Conservation (phyloP, 2,888 invertebrate species). For the Ophion ventricosus region DNA sequence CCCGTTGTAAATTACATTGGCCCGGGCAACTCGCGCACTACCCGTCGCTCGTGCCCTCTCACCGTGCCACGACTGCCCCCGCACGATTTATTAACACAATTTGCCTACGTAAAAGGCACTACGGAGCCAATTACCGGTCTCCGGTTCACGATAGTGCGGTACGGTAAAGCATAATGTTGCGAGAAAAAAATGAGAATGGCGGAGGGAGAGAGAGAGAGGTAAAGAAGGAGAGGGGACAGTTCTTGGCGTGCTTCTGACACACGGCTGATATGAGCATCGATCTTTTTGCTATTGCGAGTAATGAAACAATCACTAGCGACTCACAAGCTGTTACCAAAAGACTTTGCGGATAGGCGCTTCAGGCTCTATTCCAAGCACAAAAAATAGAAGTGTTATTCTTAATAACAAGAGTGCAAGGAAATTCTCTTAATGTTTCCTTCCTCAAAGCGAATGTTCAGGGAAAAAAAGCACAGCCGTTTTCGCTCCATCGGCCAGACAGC, state of each 20-base stretch:
- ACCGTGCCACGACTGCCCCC: conserved; percentile 59
- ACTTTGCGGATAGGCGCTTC: not conserved
- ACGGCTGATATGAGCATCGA: conserved; percentile 52
- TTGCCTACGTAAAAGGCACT: conserved; percentile 76
- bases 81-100: conserved; percentile 78
- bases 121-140: conserved; percentile 74
- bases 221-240: conserved; percentile 42
- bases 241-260: conserved; percentile 59
- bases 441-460: too few species aligned
- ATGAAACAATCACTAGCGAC: not conserved
- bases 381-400: not conserved
- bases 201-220: not conserved
- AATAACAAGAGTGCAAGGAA: too few species aligned
- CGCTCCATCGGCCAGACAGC: too few species aligned
- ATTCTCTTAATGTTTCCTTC: too few species aligned
- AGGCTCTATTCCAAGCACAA: not conserved
- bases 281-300: conserved; percentile 37
- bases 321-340: conserved; percentile 29
- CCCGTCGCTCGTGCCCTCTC: conserved; percentile 23
- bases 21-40: conserved; percentile 53
- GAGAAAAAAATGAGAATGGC: not conserved
- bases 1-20: conserved; percentile 67
- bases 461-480: too few species aligned
- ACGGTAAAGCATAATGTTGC: conserved; percentile 45
- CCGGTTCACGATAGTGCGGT: conserved; percentile 61